Base-by-base conservation (phyloP, 2,888 invertebrate species). In the Limnephilus rhombicus region DNA sequence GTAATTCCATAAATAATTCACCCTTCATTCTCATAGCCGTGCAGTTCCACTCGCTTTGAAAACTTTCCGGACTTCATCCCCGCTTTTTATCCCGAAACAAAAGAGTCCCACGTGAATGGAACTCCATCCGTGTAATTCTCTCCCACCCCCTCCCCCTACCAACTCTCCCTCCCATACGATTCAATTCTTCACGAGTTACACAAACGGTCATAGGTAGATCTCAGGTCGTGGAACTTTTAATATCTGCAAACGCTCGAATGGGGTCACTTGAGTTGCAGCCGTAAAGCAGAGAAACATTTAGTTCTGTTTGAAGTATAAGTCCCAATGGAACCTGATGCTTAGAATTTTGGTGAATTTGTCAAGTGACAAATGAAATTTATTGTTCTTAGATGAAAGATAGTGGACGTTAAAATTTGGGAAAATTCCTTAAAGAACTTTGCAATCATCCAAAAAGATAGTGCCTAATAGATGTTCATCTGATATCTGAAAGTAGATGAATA, bases 121-220 rank as follows among this genome's bases (percentile, higher is more conserved):
- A 53, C 88, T 88, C 88, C 88, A 68, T 88, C 88, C n/a, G 88
- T 29, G 53, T 88, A 88, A 88, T 88, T 88, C 88, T 53, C 88
- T 18, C 68, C 87, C 34, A 34, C 29, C 31, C 29, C 68, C 53
- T 53, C 87, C 29, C 3, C 13, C 49, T 49, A 15, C 49, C 3
- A 15, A 15, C 49, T 41, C 37, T 2, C 34, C 68, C 68, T 9
- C 18, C 18, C 68, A 18, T 13, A 31, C 82, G 31, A 82, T 82
- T 82, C 82, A 82, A 82, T 82, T 82, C 82, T 82, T 82, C 34
- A 34, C 82, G 31, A 34, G 82, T 82, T 82, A 34, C 82, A 82
- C 82, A 68, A 68, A 24, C 68, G 68, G 68, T n/a, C 68, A n/a
- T 68, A 68, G 68, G 68, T 68, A 68, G 68, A 68, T 68, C 68